Evolutionary conservation across 1,140 invertebrate species (phyloP).

Genomic region (Episyrphus balteatus): DNA sequence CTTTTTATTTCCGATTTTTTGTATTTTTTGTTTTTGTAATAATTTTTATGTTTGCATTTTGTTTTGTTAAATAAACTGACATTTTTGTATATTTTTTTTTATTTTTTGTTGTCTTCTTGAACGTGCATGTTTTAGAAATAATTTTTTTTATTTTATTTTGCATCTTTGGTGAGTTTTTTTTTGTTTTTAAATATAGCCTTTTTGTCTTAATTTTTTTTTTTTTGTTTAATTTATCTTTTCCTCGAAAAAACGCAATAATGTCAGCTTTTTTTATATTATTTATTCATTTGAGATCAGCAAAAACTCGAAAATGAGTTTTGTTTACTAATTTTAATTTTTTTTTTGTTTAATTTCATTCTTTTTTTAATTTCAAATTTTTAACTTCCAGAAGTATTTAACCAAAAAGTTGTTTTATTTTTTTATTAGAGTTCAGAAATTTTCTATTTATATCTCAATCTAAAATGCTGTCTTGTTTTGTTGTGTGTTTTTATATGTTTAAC

Average conservation of each 20-base stretch:
- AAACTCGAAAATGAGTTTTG: not conserved
- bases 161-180: not conserved
- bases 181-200: not conserved
- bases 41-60: slow-evolving; percentile 7
- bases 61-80: slow-evolving; percentile 11
- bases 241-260: slow-evolving; percentile 2
- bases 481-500: no score
- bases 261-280: not conserved
- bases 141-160: slow-evolving; percentile 9
- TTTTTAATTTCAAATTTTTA: slow-evolving; percentile 7
- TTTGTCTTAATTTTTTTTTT: not conserved
- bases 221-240: not conserved
- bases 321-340: not conserved
- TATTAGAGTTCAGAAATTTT: no score
- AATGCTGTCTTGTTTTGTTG: no score
- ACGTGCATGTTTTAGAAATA: slow-evolving; percentile 11
- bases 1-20: slow-evolving; percentile 7
- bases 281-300: not conserved
- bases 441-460: no score
- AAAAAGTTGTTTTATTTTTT: no score
- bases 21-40: not conserved
- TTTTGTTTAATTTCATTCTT: slow-evolving; percentile 9
- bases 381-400: slow-evolving; percentile 9
- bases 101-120: slow-evolving; percentile 12
- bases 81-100: slow-evolving; percentile 12